Percentiles rank a stretch among this genome's conserved stretches.
Evolutionary conservation across 1,140 invertebrate genomes (phyloP).

Genomic region (Hyles euphorbiae): DNA sequence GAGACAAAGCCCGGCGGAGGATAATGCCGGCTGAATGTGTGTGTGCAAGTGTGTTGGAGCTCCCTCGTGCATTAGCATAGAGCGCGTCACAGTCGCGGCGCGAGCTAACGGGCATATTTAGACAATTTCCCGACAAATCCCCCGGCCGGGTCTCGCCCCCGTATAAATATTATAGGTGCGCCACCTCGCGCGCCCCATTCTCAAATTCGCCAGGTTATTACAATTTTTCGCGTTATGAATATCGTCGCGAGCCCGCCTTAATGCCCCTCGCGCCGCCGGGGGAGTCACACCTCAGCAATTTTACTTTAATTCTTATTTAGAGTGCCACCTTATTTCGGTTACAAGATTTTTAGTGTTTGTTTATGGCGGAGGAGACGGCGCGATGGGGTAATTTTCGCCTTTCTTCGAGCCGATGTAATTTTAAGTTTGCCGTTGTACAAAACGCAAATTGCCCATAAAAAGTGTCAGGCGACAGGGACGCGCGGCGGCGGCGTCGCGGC

Average conservation of each 20-base stretch:
- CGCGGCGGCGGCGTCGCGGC: neutral
- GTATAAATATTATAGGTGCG: constrained; percentile 45
- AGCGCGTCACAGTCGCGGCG: constrained; percentile 26
- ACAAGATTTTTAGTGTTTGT: constrained; percentile 73
- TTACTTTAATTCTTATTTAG: constrained; percentile 74
- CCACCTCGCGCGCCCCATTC: constrained; percentile 42
- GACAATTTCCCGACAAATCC: constrained; percentile 65
- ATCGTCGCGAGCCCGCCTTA: constrained; percentile 47
- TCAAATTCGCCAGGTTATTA: constrained; percentile 67
- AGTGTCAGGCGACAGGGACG: constrained; percentile 11
- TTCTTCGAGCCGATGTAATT: constrained; percentile 47
- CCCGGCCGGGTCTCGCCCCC: constrained; percentile 40
- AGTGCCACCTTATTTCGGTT: constrained; percentile 66
- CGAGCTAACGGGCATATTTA: constrained; percentile 50
- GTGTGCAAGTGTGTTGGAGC: neutral
- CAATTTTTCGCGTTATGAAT: constrained; percentile 74
- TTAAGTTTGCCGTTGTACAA: constrained; percentile 27
- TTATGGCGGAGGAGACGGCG: constrained; percentile 49
- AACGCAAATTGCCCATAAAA: constrained; percentile 48
- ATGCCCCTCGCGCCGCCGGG: constrained; percentile 41
- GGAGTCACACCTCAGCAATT: constrained; percentile 71
- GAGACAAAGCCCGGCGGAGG: too few species aligned
- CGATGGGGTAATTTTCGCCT: constrained; percentile 57
- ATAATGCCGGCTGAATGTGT: too few species aligned
- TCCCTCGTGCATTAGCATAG: constrained; percentile 3